phyloP scores from a whole-genome alignment of 2,888 invertebrate genomes.

The Geotrupes spiniger region DNA sequence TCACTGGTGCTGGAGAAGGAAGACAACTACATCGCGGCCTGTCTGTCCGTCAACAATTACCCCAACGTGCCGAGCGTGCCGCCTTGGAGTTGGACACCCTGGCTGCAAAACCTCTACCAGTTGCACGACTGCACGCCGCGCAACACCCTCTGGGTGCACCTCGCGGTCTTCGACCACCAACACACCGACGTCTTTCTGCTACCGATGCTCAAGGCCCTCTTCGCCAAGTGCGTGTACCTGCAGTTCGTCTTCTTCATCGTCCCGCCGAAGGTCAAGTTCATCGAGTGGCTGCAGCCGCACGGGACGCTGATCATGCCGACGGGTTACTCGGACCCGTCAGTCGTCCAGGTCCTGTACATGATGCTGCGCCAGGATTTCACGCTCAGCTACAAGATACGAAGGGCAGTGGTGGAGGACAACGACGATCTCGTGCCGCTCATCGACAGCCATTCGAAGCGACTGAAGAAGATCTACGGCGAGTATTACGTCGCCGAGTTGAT shows the following conservation, averaged over 20 bases:
- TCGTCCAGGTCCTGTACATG: conserved; percentile 43
- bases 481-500: conserved; percentile 69
- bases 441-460: conserved; percentile 51
- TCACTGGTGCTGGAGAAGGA: conserved; percentile 44
- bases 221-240: conserved; percentile 54
- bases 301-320: conserved; percentile 40
- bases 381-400: conserved; percentile 51
- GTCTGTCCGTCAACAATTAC: conserved; percentile 48
- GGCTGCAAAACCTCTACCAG: conserved; percentile 58
- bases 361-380: conserved; percentile 40
- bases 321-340: conserved; percentile 27
- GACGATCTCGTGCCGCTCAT: conserved; percentile 68
- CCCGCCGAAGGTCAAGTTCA: conserved; percentile 44
- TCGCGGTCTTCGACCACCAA: conserved; percentile 56
- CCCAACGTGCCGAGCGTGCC: conserved; percentile 59
- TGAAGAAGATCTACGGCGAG: conserved; percentile 60
- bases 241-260: conserved; percentile 55
- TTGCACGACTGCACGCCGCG: conserved; percentile 49
- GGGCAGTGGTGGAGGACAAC: conserved; percentile 72
- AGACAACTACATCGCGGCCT: conserved; percentile 37
- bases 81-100: conserved; percentile 57
- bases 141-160: conserved; percentile 61
- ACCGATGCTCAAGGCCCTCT: conserved; percentile 50
- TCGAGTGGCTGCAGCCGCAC: conserved; percentile 39
- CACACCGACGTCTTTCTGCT: conserved; percentile 46